These are phyloP conservation scores for Drosophila kepulauana DNA, from an alignment of 1,140 invertebrate genomes.

Conservation along the genomic window DNA sequence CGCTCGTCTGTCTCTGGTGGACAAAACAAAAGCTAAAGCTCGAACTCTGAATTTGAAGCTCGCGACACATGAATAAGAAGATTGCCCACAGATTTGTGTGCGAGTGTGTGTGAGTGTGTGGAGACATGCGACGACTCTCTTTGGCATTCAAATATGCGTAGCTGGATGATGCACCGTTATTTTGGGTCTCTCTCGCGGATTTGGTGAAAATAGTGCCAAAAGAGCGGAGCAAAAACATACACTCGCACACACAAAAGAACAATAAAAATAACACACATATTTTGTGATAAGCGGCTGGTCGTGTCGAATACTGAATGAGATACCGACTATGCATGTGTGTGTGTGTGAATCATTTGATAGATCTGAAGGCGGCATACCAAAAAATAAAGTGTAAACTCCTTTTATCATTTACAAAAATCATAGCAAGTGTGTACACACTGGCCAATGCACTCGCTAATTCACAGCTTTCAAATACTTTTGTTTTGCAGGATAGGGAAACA, in stretches of 20 bases:
- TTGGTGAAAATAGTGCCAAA: slow-evolving; percentile 47
- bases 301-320: slow-evolving; percentile 39
- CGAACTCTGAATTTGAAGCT: slow-evolving; percentile 28
- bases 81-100: slow-evolving; percentile 9
- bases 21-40: slow-evolving; percentile 32
- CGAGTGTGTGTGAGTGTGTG: slow-evolving; percentile 8
- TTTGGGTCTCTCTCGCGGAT: slow-evolving; percentile 1
- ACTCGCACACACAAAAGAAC: slow-evolving; percentile 16
- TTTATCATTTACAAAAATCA: slow-evolving; percentile 9
- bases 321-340: slow-evolving; percentile 16
- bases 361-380: slow-evolving; percentile 33
- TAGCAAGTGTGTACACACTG: too few relatives aligned
- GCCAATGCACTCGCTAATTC: too few relatives aligned
- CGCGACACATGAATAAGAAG: slow-evolving; percentile 1
- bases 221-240: slow-evolving; percentile 19
- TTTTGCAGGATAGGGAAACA: slow-evolving; percentile 1
- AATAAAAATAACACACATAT: slow-evolving; percentile 45
- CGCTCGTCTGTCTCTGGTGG: slow-evolving; percentile 15
- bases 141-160: slow-evolving; percentile 45
- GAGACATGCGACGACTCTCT: slow-evolving; percentile 23
- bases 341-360: slow-evolving; percentile 52
- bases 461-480: slow-evolving; percentile 30
- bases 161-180: slow-evolving; percentile 41
- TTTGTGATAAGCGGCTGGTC: slow-evolving; percentile 49
- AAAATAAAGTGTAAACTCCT: slow-evolving; percentile 7